Evolutionary conservation across 2,888 invertebrate genomes (phyloP).

Genomic region (Pemphredon lugubris): DNA sequence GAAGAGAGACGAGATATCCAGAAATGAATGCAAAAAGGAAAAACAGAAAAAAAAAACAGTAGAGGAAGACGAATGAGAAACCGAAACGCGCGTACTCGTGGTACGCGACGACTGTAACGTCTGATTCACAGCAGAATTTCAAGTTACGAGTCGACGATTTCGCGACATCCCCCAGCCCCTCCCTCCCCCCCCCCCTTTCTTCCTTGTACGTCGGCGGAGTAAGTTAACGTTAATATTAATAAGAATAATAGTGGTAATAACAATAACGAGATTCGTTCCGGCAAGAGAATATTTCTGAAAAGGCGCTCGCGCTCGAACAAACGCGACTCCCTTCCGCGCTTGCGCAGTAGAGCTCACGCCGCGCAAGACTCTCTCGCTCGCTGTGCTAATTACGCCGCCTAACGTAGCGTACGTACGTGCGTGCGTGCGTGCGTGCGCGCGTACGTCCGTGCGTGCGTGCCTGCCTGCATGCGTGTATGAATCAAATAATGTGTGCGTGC

Average conservation of each 20-base stretch:
- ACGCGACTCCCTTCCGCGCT: slow-evolving; percentile 51
- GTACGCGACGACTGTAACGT: too few species aligned
- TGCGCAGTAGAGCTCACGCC: slow-evolving; percentile 65
- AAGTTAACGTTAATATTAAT: too few species aligned
- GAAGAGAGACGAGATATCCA: too few species aligned
- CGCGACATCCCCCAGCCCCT: too few species aligned
- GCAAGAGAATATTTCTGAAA: slow-evolving; percentile 41
- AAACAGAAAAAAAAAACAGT: too few species aligned
- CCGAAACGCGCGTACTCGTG: too few species aligned
- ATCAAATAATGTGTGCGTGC: slow-evolving; percentile 47
- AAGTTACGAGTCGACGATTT: too few species aligned
- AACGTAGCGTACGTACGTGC: slow-evolving; percentile 71
- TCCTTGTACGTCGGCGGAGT: too few species aligned
- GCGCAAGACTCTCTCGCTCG: slow-evolving; percentile 70
- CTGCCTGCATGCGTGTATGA: slow-evolving; percentile 52
- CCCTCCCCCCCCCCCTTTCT: slow-evolving; percentile 4
- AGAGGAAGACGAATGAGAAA: too few species aligned
- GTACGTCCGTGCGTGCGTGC: slow-evolving; percentile 47
- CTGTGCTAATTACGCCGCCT: slow-evolving; percentile 74
- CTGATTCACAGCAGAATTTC: too few species aligned
- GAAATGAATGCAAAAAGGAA: too few species aligned
- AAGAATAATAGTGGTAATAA: too few species aligned
- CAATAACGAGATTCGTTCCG: slow-evolving; percentile 7
- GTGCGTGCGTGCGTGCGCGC: slow-evolving; percentile 46
- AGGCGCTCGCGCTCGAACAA: slow-evolving; percentile 37